phyloP scores from a whole-genome alignment of 2,797 vertebrate genomes.

The Ptychadena robeensis region DNA sequence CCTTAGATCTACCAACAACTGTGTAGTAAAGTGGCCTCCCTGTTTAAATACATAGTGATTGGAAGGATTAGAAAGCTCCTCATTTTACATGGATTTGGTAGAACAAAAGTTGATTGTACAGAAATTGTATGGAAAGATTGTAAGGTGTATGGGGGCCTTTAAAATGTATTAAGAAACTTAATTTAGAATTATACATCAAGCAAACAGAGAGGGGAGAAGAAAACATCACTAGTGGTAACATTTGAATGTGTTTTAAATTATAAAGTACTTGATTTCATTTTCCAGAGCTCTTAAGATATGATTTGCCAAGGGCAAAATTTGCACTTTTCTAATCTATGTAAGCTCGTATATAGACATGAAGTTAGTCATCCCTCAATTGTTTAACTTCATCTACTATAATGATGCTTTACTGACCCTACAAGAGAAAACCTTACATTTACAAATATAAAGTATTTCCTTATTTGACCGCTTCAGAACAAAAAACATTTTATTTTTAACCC shows the following conservation, averaged over 20 bases:
- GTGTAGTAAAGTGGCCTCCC: too few species aligned
- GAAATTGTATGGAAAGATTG: too few species aligned
- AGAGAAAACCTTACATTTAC: not conserved
- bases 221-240: slow-evolving; percentile 57
- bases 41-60: too few species aligned
- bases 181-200: not conserved
- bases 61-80: too few species aligned
- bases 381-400: not conserved
- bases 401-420: not conserved
- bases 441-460: not conserved
- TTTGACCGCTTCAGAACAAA: not conserved
- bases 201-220: not conserved
- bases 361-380: not conserved
- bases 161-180: not conserved
- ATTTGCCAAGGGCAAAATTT: slow-evolving; percentile 11
- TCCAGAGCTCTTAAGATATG: slow-evolving; percentile 9
- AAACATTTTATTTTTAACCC: too few species aligned
- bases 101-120: too few species aligned
- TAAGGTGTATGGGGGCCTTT: not conserved
- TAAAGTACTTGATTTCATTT: slow-evolving; percentile 18
- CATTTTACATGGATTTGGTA: too few species aligned
- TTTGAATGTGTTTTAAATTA: slow-evolving; percentile 5
- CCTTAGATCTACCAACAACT: too few species aligned
- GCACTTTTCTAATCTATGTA: slow-evolving; percentile 20
- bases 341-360: not conserved